A percentile compares a stretch with the other conserved stretches of the same genome.
These are phyloP conservation scores for Uloborus plumipes DNA, from an alignment of 2,888 invertebrate genomes.

Conservation along the genomic window DNA sequence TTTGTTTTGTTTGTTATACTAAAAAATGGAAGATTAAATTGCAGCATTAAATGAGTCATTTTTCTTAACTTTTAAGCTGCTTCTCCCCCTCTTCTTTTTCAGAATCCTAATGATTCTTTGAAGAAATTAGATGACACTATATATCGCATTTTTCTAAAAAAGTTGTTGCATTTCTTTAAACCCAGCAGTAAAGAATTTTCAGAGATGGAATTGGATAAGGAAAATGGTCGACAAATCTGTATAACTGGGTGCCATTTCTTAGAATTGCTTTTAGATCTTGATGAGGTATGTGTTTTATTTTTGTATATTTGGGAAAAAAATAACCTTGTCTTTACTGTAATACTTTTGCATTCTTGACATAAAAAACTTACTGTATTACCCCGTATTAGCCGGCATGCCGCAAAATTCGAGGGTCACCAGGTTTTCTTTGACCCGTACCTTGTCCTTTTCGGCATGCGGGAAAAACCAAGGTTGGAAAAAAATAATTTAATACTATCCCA, in stretches of 20 bases:
- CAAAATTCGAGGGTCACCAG: too few species aligned
- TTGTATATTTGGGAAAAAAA: too few species aligned
- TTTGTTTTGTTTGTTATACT: too few species aligned
- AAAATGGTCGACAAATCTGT: slow-evolving; percentile 71
- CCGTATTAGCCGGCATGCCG: too few species aligned
- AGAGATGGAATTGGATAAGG: slow-evolving; percentile 81
- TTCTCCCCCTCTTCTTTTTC: slow-evolving; percentile 53
- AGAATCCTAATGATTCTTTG: slow-evolving; percentile 72
- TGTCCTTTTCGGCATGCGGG: too few species aligned
- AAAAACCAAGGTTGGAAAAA: too few species aligned
- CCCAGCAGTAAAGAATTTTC: slow-evolving; percentile 91
- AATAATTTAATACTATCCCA: too few species aligned
- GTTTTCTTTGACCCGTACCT: too few species aligned
- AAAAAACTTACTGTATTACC: too few species aligned
- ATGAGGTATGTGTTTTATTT: slow-evolving; percentile 74
- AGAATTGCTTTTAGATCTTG: slow-evolving; percentile 79
- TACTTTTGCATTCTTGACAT: background rate
- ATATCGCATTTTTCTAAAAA: slow-evolving; percentile 79
- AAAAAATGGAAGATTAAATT: too few species aligned
- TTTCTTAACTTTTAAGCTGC: background rate
- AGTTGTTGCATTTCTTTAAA: slow-evolving; percentile 86
- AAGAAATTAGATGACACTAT: slow-evolving; percentile 78
- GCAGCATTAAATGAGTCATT: too few species aligned
- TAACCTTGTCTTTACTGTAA: background rate
- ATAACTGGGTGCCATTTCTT: slow-evolving; percentile 77